A percentile compares a stretch with the other conserved stretches of the same genome.
phyloP scores from a whole-genome alignment of 1,140 invertebrate species.

The Orussus abietinus region DNA sequence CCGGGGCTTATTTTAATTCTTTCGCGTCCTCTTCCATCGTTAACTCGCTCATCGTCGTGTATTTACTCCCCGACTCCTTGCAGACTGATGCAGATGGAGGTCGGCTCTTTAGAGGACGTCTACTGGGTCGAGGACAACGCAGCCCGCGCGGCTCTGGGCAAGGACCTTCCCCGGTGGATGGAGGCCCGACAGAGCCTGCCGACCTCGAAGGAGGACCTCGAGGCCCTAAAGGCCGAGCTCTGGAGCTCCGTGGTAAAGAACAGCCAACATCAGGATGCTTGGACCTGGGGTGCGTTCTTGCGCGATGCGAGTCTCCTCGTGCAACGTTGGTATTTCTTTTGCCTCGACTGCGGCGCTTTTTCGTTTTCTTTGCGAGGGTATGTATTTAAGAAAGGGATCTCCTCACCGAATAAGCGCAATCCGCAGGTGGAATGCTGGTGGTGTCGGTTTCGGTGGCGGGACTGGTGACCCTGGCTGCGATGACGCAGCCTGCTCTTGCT shows the following conservation, averaged over 20 bases:
- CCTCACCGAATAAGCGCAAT: conserved; percentile 1
- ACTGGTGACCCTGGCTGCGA: conserved; percentile 78
- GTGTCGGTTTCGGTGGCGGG: conserved; percentile 81
- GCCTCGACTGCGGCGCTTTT: no score
- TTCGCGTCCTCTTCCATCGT: no score
- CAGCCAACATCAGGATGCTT: conserved; percentile 81
- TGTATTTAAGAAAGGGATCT: background rate
- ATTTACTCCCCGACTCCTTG: no score
- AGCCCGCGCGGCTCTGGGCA: conserved; percentile 68
- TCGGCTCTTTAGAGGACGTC: conserved; percentile 78
- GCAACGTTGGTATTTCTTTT: conserved; percentile 1
- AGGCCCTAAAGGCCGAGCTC: conserved; percentile 73
- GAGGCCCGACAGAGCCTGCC: conserved; percentile 72
- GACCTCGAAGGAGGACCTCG: conserved; percentile 72
- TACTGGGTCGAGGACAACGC: conserved; percentile 82
- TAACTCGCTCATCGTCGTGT: no score
- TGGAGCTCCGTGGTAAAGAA: conserved; percentile 84
- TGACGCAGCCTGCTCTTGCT: conserved; percentile 80
- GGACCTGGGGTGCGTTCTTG: conserved; percentile 78
- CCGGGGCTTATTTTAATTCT: no score
- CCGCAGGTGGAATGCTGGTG: conserved; percentile 76
- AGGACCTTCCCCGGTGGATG: conserved; percentile 76
- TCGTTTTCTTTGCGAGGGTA: conserved; percentile 11
- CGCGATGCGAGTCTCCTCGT: no score
- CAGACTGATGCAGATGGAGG: conserved; percentile 74